Base-by-base conservation (phyloP, 1,140 invertebrate species). In the Vollenhovia emeryi region DNA sequence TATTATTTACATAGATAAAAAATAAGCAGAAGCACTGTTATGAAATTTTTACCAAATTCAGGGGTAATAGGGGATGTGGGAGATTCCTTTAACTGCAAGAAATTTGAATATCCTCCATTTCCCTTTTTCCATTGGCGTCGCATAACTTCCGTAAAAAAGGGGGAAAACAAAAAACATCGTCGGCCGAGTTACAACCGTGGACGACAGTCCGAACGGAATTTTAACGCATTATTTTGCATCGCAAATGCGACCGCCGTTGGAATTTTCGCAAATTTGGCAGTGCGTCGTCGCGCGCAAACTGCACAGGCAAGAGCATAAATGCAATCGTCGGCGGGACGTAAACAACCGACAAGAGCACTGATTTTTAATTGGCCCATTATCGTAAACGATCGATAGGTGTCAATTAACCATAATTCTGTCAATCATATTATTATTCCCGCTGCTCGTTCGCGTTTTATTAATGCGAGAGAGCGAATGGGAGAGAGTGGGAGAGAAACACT, bases 391-490 rank as follows among this genome's bases (percentile, higher is more conserved):
- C 84, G 90, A 91, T 91, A 87, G 82, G 85, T 80, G 90, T 89
- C 90, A 87, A 92, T 92, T 92, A 92, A 91, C 87, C 75, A 90
- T 91, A 91, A 91, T 91, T 90, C 84, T 84, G 88, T 90, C 88
- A 83, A 89, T 92, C 85, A 79, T 76, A 90, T 91, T 85, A 85
- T 79, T 85, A 82, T 59, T 80, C n/a, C 59, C 57, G 48, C 50
- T 69, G 43, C 48, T 43, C 45, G 36, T 64, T 66, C 64, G 43
- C 55, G 62, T 80, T 88, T 88, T 75, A 88, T 89, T 85, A 88
- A 88, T 33, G 18, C 45, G 76, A 52, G 60, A 68, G 33, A 52
- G 21, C 6, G 62, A 68, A 45, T 52, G 62, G 15, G n/a, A 36
- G 13, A 48, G 24, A 52, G 15, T 15, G 15, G 48, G 33, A 80